Base-by-base conservation (phyloP, 1,140 invertebrate species). In the Colletes gigas region DNA sequence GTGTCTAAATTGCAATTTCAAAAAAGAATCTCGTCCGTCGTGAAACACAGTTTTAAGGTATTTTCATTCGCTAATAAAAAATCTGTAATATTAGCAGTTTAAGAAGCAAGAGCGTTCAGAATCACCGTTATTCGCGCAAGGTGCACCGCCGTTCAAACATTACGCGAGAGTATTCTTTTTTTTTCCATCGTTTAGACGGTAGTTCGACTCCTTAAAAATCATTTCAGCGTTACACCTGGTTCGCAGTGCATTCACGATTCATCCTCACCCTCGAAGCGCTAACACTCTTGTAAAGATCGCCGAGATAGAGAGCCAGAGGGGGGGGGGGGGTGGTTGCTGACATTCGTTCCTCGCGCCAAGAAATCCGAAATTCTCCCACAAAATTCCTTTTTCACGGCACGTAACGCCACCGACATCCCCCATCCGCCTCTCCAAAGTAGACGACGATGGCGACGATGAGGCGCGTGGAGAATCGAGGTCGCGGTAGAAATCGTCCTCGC, bases 361-460 rank as follows among this genome's bases (percentile, higher is more conserved):
- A 87, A 87, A 86, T 87, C 78, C 84, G 85, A 86, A 87, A 87
- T 87, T 84, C 75, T 67, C 66, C 65, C 74, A 71, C 74, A 79
- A 84, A 30, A 87, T 86, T 84, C 74, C 75, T 87, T 87, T 87
- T 87, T 84, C 85, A 84, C 62, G 74, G 84, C 85, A 87, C 85
- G 85, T 86, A 87, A 78, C 62, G 63, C 41, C 63, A 66, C 65
- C 78, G 73, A 71, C 73, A 71, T 55, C 81, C 67, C 50, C 75
- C 85, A 59, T 83, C 84, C 71, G 76, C 54, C 17, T 30, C 44
- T 41, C 14, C 12, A 79, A 79, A 86, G 81, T 77, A 75, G 75
- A 68, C 59, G 77, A 70, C 63, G 76, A 72, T 59, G 81, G 57
- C 71, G 59, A 73, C 84, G 83, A 83, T 71, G 82, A 79, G 80